Base-by-base conservation (phyloP, 2,888 invertebrate species). In the Rutpela maculata region DNA sequence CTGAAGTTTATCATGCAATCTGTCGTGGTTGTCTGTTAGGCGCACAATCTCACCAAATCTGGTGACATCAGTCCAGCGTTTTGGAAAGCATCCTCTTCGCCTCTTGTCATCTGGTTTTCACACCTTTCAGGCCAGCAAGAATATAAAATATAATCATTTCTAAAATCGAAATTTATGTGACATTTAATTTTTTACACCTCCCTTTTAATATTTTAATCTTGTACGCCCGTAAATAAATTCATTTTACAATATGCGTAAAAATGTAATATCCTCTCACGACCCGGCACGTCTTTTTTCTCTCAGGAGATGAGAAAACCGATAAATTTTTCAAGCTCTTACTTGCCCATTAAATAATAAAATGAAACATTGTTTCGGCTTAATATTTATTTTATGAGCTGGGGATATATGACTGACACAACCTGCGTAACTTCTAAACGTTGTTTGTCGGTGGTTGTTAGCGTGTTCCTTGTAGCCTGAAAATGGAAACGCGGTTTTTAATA, bases 321-420 rank as follows among this genome's bases (percentile, higher is more conserved):
- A 62, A 62, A 62, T 62, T 62, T 62, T 62, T 62, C 60, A 62
- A 31, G 62, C 62, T 26, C 62, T 62, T 62, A 62, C 62, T 62
- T 62, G 62, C 62, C 62, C 62, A 35, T 62, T 62, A 62, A 62
- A 62, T 62, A 26, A 22, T 62, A 62, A 59, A 62, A 17, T 26
- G 62, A 31, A 62, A 62, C 62, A 62, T 62, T 62, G 62, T 62
- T 62, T 62, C 35, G 11, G 31, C 62, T 62, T 62, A 62, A 62
- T 62, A 62, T 62, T 62, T 62, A 62, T 62, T 62, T 62, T 62
- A 62, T 62, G 62, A 62, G 62, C 35, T 62, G 15, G 35, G 62
- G 26, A 62, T 22, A 62, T n/a, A 62, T 31, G 31, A n/a, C 62
- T 31, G 26, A 31, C 62, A 17, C 31, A 31, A 62, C 31, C 31